Percentiles rank a stretch among this genome's conserved stretches.
These are phyloP conservation scores for Poicephalus meyeri DNA, from an alignment of 2,113 vertebrate species.

Conservation along the genomic window DNA sequence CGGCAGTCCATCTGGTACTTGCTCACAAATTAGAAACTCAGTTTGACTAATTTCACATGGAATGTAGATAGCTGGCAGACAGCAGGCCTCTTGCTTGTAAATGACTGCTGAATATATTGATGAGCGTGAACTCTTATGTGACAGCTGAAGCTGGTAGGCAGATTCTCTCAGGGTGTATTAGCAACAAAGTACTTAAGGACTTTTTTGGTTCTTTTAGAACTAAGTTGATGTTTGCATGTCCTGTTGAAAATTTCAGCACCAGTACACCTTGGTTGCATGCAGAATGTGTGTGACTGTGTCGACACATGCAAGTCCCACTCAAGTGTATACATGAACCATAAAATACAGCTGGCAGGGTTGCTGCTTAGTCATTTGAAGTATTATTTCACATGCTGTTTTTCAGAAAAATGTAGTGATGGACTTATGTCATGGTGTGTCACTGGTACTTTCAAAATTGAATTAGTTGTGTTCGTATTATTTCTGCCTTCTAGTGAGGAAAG, in stretches of 20 bases:
- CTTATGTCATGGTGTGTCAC: not conserved
- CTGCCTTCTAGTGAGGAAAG: not conserved
- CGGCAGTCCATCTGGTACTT: too few species aligned
- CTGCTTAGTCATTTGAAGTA: not conserved
- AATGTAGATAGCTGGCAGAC: not conserved
- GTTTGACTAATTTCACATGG: not conserved
- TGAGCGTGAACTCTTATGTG: not conserved
- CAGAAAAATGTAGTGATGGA: rapidly evolving
- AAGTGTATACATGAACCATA: not conserved
- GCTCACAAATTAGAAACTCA: not conserved
- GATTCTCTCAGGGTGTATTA: not conserved
- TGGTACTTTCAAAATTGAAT: not conserved
- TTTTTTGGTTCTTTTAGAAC: not conserved
- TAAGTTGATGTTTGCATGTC: rapidly evolving
- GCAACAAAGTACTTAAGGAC: not conserved
- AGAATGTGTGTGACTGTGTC: not conserved
- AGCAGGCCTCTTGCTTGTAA: not conserved
- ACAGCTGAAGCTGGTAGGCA: not conserved
- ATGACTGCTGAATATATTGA: not conserved
- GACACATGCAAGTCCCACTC: not conserved
- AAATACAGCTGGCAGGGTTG: not conserved
- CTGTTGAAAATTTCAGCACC: not conserved
- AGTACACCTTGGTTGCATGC: not conserved
- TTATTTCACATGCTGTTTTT: rapidly evolving
- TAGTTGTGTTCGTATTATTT: not conserved